A percentile compares a stretch with the other conserved stretches of the same genome.
Conservation (phyloP, 2,797 vertebrate genomes). For the Alectoris magna region DNA sequence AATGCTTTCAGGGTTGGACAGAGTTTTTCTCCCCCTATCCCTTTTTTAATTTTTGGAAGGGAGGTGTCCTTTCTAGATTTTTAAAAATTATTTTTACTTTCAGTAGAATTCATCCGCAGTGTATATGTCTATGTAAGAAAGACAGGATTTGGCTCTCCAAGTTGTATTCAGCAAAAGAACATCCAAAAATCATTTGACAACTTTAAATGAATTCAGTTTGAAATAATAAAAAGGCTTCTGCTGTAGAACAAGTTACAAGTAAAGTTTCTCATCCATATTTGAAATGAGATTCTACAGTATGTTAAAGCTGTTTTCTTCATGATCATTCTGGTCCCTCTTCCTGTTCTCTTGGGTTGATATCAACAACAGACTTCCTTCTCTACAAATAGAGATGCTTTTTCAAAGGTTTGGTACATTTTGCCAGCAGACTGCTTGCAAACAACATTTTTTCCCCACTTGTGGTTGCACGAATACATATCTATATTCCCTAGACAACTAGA, state of each 20-base stretch:
- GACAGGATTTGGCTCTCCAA: background rate
- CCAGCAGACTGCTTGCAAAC: background rate
- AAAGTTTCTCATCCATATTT: background rate
- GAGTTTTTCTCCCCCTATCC: background rate
- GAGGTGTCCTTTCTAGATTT: background rate
- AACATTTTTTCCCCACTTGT: background rate
- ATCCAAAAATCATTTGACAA: background rate
- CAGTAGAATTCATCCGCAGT: background rate
- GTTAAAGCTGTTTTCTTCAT: background rate
- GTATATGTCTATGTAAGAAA: fast-evolving
- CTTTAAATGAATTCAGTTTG: background rate
- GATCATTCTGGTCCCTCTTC: background rate
- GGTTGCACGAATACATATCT: fast-evolving
- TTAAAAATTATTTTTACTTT: background rate
- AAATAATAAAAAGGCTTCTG: background rate
- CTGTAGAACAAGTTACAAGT: background rate
- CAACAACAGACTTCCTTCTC: background rate
- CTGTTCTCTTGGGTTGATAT: background rate
- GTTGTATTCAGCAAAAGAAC: background rate
- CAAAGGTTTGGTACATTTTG: background rate
- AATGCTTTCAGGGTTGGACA: fast-evolving
- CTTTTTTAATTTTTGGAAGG: background rate
- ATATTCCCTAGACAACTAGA: background rate
- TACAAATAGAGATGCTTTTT: background rate
- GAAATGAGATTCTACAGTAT: background rate